Conservation (phyloP, 2,113 vertebrate species). For the Probosciger aterrimus region DNA sequence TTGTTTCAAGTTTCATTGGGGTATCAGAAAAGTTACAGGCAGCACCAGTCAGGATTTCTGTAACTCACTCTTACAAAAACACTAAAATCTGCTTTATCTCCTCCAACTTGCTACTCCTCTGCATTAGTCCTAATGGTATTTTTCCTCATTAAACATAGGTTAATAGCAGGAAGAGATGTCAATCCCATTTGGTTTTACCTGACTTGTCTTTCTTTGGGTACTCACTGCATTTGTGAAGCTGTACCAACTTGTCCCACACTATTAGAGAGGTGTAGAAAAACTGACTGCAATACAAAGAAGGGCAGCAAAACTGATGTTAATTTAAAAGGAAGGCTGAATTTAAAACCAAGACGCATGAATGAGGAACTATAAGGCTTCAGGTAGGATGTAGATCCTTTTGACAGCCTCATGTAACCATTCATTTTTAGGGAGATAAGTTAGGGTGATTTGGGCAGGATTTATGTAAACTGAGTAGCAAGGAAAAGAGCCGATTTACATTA, state of each 20-base stretch:
- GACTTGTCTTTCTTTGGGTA: neutral
- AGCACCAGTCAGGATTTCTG: neutral
- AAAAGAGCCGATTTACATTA: neutral
- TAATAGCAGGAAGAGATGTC: neutral
- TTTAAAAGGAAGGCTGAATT: neutral
- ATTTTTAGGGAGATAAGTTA: neutral
- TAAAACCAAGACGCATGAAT: neutral
- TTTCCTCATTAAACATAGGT: neutral
- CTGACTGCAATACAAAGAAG: neutral
- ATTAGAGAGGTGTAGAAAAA: neutral
- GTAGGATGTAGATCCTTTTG: neutral
- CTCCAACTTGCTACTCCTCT: neutral
- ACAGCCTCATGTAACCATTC: neutral
- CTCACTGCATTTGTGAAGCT: neutral
- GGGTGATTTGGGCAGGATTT: neutral
- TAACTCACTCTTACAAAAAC: neutral
- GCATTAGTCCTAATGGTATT: neutral
- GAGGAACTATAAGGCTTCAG: neutral
- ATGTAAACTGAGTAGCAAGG: neutral
- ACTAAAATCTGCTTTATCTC: neutral
- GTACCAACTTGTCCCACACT: neutral
- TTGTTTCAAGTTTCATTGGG: constrained; percentile 57
- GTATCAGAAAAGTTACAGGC: constrained; percentile 32
- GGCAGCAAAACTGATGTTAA: neutral
- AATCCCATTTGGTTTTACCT: neutral